A percentile compares a stretch with the other conserved stretches of the same genome.
phyloP scores from a whole-genome alignment of 2,113 vertebrate genomes.

The Eudyptes chrysolophus region DNA sequence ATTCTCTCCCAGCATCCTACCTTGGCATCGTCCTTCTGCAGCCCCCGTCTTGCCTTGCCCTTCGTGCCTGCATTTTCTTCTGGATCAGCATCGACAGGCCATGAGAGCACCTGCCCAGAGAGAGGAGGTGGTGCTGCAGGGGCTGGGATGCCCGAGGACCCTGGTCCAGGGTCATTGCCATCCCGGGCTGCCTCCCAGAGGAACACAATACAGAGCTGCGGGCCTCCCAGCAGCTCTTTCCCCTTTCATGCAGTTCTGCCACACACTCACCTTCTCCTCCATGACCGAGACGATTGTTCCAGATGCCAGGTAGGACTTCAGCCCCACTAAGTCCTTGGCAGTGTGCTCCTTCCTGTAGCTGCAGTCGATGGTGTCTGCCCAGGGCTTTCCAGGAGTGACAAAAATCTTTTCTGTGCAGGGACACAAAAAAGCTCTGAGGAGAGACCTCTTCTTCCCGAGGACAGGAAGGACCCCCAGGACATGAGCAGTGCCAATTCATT shows the following conservation, averaged over 20 bases:
- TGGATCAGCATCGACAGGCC: conserved; percentile 46
- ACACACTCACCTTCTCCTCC: conserved; percentile 83
- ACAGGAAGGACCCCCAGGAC: neutral
- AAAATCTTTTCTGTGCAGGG: neutral
- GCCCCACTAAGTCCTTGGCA: conserved; percentile 63
- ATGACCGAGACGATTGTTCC: conserved; percentile 75
- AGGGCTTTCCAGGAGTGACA: conserved; percentile 66
- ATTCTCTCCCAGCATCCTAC: neutral
- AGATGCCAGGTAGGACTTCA: conserved; percentile 80
- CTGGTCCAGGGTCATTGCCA: neutral
- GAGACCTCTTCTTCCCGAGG: neutral
- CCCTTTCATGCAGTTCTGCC: neutral
- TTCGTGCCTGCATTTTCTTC: neutral
- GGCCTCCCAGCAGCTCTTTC: neutral
- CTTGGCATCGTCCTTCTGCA: neutral
- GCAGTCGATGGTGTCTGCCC: conserved; percentile 74
- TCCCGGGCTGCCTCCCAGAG: neutral
- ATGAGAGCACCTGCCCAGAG: conserved; percentile 66
- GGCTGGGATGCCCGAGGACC: accelerated
- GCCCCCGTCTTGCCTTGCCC: neutral
- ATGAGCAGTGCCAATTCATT: accelerated
- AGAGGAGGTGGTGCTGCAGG: neutral
- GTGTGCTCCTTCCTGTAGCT: conserved; percentile 66
- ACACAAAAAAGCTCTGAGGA: neutral
- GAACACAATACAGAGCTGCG: neutral